Evolutionary conservation across 2,113 vertebrate species (phyloP), one percentile per base, ranked within the genome.

Genomic region (Melanotaenia duboulayi): DNA sequence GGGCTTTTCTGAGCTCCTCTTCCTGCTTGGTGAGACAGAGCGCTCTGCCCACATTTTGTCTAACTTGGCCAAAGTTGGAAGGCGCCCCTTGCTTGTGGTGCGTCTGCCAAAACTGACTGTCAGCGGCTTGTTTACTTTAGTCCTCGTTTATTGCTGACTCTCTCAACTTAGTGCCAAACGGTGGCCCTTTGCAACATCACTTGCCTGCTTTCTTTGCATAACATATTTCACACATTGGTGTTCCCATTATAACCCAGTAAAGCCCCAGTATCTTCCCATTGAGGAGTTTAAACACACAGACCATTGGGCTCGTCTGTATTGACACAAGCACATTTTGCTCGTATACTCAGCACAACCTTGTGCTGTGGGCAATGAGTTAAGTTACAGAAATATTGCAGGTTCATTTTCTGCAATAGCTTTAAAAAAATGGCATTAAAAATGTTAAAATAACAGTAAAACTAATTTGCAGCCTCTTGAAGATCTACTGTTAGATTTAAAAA

Each of bases 181-280:
- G 24, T 72, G 84, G 76, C 70, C 67, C 80, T 83, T 76, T 68
- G 80, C 83, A 74, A 50, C 85, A 85, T 77, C 83, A 80, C 73
- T 75, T 63, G 65, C 80, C 80, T 86, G 78, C 78, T 90, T 91
- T 88, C 87, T 91, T 89, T 89, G 82, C 83, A 83, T 84, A 89
- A 89, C 86, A 90, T 91, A 88, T 92, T 94, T 94, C 90, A 92
- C 92, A 91, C 86, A 86, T 86, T 91, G 86, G 68, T 87, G 87
- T 92, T 89, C 83, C 90, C 88, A 92, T 92, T 91, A 86, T 86
- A 60, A 80, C 68, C 64, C 13, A 24, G 61, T 74, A 79, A 86
- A 85, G 89, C 89, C 72, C 76, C 66, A 37, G 73, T 72, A 78
- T 70, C 68, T 13, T 80, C 78, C 86, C 75, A 80, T 90, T 90